These are phyloP conservation scores for Calonectris borealis DNA, from an alignment of 2,113 vertebrate species.

Conservation along the genomic window DNA sequence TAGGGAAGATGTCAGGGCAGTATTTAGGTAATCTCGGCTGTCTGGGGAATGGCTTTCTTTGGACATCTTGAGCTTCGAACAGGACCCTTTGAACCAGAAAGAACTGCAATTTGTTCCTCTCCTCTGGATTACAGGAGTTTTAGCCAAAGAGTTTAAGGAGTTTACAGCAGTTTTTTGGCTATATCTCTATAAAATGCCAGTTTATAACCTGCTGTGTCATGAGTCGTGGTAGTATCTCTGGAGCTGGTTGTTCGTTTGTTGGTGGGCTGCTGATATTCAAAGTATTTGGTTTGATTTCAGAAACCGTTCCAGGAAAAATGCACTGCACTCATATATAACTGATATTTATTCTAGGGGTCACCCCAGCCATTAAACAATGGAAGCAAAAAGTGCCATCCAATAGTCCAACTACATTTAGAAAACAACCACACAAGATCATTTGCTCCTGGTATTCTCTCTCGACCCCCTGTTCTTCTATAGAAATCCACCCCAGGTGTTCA, in stretches of 20 bases:
- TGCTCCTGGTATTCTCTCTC: neutral
- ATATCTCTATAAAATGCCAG: neutral
- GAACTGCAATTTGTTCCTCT: neutral
- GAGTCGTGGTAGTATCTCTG: neutral
- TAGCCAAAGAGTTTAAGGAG: neutral
- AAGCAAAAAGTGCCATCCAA: neutral
- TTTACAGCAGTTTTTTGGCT: neutral
- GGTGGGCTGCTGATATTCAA: neutral
- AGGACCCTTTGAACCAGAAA: neutral
- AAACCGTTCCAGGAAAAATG: neutral
- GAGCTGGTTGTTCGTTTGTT: neutral
- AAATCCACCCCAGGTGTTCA: neutral
- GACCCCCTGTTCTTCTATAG: too few relatives aligned
- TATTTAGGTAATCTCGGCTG: neutral
- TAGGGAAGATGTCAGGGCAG: neutral
- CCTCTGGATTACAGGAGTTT: neutral
- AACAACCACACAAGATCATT: fast-evolving
- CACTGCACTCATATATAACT: neutral
- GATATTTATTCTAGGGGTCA: neutral
- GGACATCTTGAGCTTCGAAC: neutral
- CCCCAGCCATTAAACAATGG: neutral
- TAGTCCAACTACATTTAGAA: too few relatives aligned
- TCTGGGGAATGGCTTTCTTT: neutral
- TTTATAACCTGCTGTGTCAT: too few relatives aligned
- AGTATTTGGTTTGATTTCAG: neutral